phyloP scores from a whole-genome alignment of 2,888 invertebrate genomes.

The Ischnura elegans region DNA sequence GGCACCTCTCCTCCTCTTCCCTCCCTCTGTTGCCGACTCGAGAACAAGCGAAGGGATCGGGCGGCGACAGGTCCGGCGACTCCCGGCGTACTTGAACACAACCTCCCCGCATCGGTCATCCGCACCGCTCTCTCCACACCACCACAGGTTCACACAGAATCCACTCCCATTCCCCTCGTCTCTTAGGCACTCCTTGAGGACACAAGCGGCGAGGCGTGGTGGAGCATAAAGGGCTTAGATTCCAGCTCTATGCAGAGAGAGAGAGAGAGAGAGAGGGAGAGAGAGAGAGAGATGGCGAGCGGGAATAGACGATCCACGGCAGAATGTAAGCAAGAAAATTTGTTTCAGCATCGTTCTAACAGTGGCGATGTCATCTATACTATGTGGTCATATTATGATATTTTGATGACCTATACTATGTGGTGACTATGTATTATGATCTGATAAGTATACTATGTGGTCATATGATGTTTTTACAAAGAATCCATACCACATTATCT shows the following conservation, averaged over 20 bases:
- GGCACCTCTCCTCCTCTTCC: background rate
- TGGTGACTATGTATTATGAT: too few relatives aligned
- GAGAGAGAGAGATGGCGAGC: background rate
- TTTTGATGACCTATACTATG: too few relatives aligned
- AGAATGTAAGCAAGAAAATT: too few relatives aligned
- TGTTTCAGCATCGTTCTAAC: too few relatives aligned
- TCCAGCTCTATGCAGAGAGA: background rate
- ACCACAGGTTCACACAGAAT: background rate
- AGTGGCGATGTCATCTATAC: too few relatives aligned
- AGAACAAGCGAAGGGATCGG: background rate
- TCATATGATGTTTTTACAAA: too few relatives aligned
- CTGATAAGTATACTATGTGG: too few relatives aligned
- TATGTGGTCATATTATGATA: too few relatives aligned
- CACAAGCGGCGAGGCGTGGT: background rate
- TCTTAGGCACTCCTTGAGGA: background rate
- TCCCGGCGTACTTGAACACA: background rate
- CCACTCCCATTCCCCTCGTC: background rate
- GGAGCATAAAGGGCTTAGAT: background rate
- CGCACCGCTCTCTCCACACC: background rate
- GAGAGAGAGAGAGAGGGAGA: too few relatives aligned
- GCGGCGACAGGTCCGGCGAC: background rate
- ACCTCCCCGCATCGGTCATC: background rate
- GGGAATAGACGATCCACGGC: too few relatives aligned
- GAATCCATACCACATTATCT: too few relatives aligned
- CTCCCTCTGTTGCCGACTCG: background rate